Evolutionary conservation across 2,113 vertebrate genomes (phyloP).

Genomic region (Carlito syrichta): DNA sequence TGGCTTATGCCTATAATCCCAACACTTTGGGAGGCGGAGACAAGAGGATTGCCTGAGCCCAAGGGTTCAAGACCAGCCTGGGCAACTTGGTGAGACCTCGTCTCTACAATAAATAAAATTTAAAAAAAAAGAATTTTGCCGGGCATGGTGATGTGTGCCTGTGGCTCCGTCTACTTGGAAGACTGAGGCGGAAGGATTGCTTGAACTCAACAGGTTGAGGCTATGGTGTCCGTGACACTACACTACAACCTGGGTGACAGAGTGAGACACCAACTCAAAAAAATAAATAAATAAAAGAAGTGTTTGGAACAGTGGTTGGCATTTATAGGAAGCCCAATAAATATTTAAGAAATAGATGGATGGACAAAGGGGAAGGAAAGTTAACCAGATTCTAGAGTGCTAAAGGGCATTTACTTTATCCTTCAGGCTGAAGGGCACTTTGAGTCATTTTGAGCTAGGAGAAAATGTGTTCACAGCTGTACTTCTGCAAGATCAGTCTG

Average conservation of each 20-base stretch:
- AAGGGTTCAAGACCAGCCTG: too few relatives aligned
- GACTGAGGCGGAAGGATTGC: neutral
- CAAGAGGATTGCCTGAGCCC: neutral
- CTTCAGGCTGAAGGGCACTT: neutral
- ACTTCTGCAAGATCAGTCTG: neutral
- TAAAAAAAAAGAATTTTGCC: too few relatives aligned
- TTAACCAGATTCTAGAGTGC: neutral
- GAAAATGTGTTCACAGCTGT: neutral
- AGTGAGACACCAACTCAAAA: neutral
- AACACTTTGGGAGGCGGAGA: neutral
- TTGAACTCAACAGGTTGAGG: neutral
- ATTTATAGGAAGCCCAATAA: neutral
- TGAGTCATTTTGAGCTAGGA: neutral
- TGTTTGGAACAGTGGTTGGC: neutral
- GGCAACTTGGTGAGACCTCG: too few relatives aligned
- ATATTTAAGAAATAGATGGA: neutral
- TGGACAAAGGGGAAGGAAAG: neutral
- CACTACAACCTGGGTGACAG: neutral
- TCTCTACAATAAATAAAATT: too few relatives aligned
- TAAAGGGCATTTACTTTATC: neutral
- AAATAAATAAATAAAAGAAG: neutral
- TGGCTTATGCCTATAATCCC: neutral
- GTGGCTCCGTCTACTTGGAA: too few relatives aligned
- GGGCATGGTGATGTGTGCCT: too few relatives aligned
- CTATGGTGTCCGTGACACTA: neutral